A percentile compares a stretch with the other conserved stretches of the same genome.
Evolutionary conservation across 2,888 invertebrate species (phyloP).

Genomic region (Cyaniris semiargus): DNA sequence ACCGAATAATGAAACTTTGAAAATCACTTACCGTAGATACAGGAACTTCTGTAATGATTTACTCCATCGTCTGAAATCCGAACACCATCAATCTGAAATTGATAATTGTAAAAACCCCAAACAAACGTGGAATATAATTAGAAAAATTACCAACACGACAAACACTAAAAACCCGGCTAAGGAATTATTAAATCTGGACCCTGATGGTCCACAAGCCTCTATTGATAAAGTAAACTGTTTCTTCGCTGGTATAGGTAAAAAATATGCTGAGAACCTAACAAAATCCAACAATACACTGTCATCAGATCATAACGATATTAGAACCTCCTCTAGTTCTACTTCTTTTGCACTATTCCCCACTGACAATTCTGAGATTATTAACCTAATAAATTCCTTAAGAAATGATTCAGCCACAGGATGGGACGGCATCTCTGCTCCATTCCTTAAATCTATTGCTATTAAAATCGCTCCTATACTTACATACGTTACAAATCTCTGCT

Average conservation of each 20-base stretch:
- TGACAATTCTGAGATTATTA: neutral
- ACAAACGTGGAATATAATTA: too few relatives aligned
- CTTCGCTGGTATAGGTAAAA: neutral
- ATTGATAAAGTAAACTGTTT: neutral
- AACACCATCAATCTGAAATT: neutral
- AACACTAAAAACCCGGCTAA: too few relatives aligned
- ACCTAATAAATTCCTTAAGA: neutral
- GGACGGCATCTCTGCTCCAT: neutral
- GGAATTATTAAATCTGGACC: too few relatives aligned
- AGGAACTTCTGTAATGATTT: neutral
- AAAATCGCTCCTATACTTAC: neutral
- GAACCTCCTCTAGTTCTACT: neutral
- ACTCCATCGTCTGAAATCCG: too few relatives aligned
- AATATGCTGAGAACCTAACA: neutral
- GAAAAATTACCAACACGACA: too few relatives aligned
- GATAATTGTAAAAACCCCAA: neutral
- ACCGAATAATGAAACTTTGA: neutral
- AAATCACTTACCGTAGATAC: neutral
- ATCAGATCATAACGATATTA: neutral
- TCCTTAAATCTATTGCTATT: neutral
- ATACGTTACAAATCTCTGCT: neutral
- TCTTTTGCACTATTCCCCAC: neutral
- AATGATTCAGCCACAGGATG: neutral
- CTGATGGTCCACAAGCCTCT: too few relatives aligned
- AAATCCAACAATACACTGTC: neutral